Evolutionary conservation across 2,888 invertebrate species (phyloP), one percentile per base, ranked within the genome.

Genomic region (Lycocerus yunnanus): DNA sequence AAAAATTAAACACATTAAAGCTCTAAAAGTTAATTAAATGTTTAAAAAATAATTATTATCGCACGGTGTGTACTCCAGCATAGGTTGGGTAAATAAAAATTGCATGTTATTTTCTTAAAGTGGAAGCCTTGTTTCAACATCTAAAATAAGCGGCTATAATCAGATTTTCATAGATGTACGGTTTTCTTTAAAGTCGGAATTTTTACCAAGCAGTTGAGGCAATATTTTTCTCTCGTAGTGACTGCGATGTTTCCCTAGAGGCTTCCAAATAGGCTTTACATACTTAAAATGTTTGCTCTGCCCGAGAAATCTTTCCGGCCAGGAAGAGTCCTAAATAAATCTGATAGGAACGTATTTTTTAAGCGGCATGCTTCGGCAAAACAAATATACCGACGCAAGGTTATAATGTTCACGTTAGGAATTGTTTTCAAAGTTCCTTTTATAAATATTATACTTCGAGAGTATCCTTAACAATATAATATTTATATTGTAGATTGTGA

Each of bases 281-380:
- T 75, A 75, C 75, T 75, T 75, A 75, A 75, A 75, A 75, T 75
- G 75, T 75, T 72, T 75, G 75, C 72, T 72, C 65, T 75, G 75
- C 75, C 75, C 69, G 69, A 75, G 75, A 72, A 75, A 72, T 75
- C 72, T 69, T 70, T 70, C 75, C 75, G 69, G 66, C 72, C 69
- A 75, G 70, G 72, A 69, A 69, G 66, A 69, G 72, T 74, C 70
- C 75, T 75, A 75, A 75, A 75, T 75, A 75, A 75, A 75, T 75
- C 75, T 75, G 72, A 75, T 72, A 70, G 72, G 68, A 72, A 70
- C 75, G 75, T 72, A 75, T 75, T 75, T 75, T 75, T 75, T 71
- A 75, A 75, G 75, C 71, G 75, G 71, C 61, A 20, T 63, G 20
- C 61, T 63, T 18, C 61, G 8, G 20, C 61, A 63, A 63, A 63